phyloP scores from a whole-genome alignment of 2,888 invertebrate species.

The Melanotus villosus region DNA sequence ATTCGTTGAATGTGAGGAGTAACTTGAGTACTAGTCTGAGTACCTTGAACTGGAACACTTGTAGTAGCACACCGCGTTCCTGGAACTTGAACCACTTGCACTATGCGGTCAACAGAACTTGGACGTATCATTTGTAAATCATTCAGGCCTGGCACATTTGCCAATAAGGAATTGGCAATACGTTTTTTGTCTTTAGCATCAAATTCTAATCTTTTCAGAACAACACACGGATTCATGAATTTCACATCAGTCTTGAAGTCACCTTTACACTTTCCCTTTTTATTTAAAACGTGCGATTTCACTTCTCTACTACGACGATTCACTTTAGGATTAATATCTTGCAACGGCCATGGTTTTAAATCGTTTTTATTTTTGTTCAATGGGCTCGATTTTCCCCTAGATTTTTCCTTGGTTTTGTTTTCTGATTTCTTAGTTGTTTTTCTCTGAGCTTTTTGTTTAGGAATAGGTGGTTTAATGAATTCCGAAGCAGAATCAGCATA shows the following conservation, averaged over 20 bases:
- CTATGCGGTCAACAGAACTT: constrained; percentile 64
- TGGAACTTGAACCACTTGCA: constrained; percentile 67
- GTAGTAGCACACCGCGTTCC: constrained; percentile 60
- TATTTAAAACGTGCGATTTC: constrained; percentile 28
- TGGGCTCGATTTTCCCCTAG: background rate
- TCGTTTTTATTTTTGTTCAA: constrained; percentile 7
- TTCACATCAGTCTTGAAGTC: constrained; percentile 31
- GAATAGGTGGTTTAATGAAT: background rate
- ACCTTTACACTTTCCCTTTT: constrained; percentile 22
- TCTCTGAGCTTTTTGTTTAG: constrained; percentile 16
- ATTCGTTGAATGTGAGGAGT: constrained; percentile 69
- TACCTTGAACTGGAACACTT: constrained; percentile 55
- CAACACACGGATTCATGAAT: constrained; percentile 52
- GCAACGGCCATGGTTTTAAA: constrained; percentile 51
- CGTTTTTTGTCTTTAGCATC: constrained; percentile 47
- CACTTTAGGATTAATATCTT: constrained; percentile 55
- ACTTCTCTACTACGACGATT: constrained; percentile 37
- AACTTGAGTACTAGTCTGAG: constrained; percentile 67
- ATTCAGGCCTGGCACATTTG: constrained; percentile 73
- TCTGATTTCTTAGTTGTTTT: constrained; percentile 28
- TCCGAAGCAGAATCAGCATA: background rate
- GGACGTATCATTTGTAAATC: constrained; percentile 75
- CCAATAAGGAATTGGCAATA: constrained; percentile 66
- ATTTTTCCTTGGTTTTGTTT: constrained; percentile 27
- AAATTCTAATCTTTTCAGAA: constrained; percentile 54